Evolutionary conservation across 2,888 invertebrate genomes (phyloP), one percentile per base, ranked within the genome.

Genomic region (Ceramica pisi): DNA sequence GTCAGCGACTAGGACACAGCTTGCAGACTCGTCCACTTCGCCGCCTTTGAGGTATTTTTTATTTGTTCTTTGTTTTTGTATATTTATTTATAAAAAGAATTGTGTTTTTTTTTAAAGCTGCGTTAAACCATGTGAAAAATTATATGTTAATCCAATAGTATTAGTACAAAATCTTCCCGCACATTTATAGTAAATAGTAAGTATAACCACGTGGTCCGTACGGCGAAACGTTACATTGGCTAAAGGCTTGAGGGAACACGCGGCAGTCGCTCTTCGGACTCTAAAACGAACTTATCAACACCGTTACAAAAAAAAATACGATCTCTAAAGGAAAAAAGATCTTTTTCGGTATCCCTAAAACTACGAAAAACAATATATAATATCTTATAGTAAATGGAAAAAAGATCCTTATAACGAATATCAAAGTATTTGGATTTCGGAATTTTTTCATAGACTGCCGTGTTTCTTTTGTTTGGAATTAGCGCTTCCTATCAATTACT

Each of bases 21-120:
- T 97, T 62, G 97, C 97, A 0, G 97, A 97, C 89, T 97, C 95
- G 0, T 95, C 97, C 0, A 97, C 97, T 0, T 97, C 97, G 7
- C 97, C 97, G 6, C 97, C 97, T 26, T 94, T 97, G 69, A 97
- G 96, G 97, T 97, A 61, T 71, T 62, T 89, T 19, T 21, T 8
- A 26, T 19, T 7, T 19, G n/a, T n/a, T n/a, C n/a, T n/a, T n/a
- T n/a, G n/a, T 31, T 9, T 35, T 14, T 19, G 7, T 19, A n/a
- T 9, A 16, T 23, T 41, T 14, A 68, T 16, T 46, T 44, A 31
- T 31, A 31, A 31, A 31, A 31, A 31, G 6, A 31, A 31, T 19
- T 9, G 1, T 3, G 0, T 38, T 4, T 38, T 31, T 21, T 16
- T 48, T 31, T 2, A 35, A 62, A 35, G 14, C n/a, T 8, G 14